Evolutionary conservation across 2,113 vertebrate genomes (phyloP).

Genomic region (Neolamprologus fasciatus): DNA sequence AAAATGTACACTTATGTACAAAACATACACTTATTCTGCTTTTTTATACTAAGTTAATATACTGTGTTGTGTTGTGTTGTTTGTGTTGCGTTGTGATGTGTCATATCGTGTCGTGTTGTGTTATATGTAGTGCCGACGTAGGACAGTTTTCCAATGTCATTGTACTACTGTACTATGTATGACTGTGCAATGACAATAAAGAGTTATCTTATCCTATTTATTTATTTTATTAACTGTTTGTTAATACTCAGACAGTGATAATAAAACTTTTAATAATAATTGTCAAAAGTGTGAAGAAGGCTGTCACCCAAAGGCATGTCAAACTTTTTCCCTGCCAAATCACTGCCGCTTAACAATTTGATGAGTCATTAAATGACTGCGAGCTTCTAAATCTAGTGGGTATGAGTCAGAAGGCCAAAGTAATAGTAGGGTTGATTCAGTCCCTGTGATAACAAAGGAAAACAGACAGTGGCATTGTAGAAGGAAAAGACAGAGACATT

Average conservation of each 20-base stretch:
- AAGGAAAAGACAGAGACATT: neutral
- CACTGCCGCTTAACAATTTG: neutral
- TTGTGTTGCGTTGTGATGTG: too few species aligned
- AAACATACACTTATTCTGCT: rapidly evolving
- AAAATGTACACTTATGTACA: too few species aligned
- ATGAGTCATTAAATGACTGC: neutral
- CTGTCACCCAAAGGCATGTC: neutral
- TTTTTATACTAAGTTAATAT: too few species aligned
- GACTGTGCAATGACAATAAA: too few species aligned
- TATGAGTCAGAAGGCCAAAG: neutral
- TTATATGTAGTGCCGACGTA: too few species aligned
- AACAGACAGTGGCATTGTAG: neutral
- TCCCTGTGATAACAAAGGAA: neutral
- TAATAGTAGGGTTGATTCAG: neutral
- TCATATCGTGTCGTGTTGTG: too few species aligned
- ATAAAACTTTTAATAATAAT: neutral
- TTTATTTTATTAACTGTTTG: neutral
- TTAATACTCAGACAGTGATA: neutral
- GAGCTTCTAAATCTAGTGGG: neutral
- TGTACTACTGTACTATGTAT: too few species aligned
- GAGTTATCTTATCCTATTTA: neutral
- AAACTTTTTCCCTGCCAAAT: neutral
- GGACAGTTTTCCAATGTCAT: too few species aligned
- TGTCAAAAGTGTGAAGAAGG: neutral
- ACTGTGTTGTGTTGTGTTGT: too few species aligned